Conservation (phyloP, 1,140 invertebrate genomes). For the Drosophila micromelanica region DNA sequence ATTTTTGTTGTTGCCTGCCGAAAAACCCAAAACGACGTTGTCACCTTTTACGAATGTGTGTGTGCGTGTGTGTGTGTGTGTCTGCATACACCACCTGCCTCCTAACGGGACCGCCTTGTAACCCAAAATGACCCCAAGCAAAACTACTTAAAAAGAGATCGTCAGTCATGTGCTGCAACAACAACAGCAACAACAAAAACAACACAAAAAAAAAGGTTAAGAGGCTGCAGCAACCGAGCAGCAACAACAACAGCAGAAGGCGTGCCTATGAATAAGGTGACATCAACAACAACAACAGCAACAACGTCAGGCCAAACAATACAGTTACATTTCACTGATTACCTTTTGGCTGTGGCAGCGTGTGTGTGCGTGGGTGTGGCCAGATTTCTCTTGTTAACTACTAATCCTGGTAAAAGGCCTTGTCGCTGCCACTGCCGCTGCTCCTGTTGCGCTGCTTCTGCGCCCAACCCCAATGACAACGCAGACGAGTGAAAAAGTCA, state of each 20-base stretch:
- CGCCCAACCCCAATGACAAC: slow-evolving; percentile 43
- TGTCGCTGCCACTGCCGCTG: slow-evolving; percentile 45
- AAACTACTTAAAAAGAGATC: slow-evolving; percentile 82
- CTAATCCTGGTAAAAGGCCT: slow-evolving; percentile 81
- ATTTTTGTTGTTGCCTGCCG: slow-evolving; percentile 23
- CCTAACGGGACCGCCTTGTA: slow-evolving; percentile 25
- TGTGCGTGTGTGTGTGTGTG: slow-evolving; percentile 13
- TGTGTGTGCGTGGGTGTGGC: slow-evolving; percentile 62
- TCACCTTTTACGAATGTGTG: slow-evolving; percentile 55
- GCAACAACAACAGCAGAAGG: slow-evolving; percentile 22
- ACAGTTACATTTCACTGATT: slow-evolving; percentile 83
- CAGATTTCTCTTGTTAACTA: slow-evolving; percentile 82
- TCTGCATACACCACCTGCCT: slow-evolving; percentile 15
- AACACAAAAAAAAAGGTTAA: slow-evolving; percentile 65
- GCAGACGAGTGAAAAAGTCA: slow-evolving; percentile 77
- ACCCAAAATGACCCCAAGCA: slow-evolving; percentile 69
- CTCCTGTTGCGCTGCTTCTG: neutral
- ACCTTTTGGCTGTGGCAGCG: slow-evolving; percentile 71
- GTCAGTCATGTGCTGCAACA: slow-evolving; percentile 41
- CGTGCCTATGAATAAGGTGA: slow-evolving; percentile 60
- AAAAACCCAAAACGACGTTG: slow-evolving; percentile 64
- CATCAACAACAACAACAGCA: slow-evolving; percentile 46
- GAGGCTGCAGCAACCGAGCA: slow-evolving; percentile 65
- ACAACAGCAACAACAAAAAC: slow-evolving; percentile 15
- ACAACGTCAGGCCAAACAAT: slow-evolving; percentile 66